Base-by-base conservation (phyloP, 2,888 invertebrate genomes). In the Coremacera marginata region DNA sequence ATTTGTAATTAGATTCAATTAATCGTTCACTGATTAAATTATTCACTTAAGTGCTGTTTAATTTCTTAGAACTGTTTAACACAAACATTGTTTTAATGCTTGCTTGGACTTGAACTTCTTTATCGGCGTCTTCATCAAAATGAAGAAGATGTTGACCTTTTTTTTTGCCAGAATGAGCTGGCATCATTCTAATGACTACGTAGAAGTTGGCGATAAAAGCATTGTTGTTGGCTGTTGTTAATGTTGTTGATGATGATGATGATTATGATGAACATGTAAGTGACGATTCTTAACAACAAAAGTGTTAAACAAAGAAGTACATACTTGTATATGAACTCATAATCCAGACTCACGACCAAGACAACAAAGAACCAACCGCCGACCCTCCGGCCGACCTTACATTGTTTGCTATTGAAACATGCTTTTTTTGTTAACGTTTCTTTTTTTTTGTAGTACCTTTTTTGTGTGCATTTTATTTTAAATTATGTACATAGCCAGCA, bases 121-220 rank as follows among this genome's bases (percentile, higher is more conserved):
- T 44, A 44, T 44, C 44, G 44, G 44, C 44, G 44, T 44, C 57
- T 25, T 57, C 57, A 25, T 57, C 25, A 57, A 57, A 57, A 57
- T 57, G 57, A 57, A 57, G 57, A 57, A 57, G 57, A 57, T 57
- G 57, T 57, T 57, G 57, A 57, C 57, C 57, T 31, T 57, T 57
- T 31, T 57, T 57, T 57, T 57, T 25, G 25, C 11, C 57, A 25
- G 22, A 25, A 44, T 44, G 25, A 57, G 57, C 25, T 57, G 57
- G 57, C 57, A 57, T 57, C 57, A 57, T 57, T 57, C 22, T 14
- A 22, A 57, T 8, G 9, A 57, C 25, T 4, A 22, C 25, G n/a
- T 3, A 22, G 22, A 57, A 25, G 57, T 14, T 57, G 8, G 9
- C 9, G 25, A 57, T 11, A 25, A 22, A 57, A 57, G 57, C 22